A percentile compares a stretch with the other conserved stretches of the same genome.
Evolutionary conservation across 2,797 vertebrate species (phyloP).

Genomic region (Balearica regulorum): DNA sequence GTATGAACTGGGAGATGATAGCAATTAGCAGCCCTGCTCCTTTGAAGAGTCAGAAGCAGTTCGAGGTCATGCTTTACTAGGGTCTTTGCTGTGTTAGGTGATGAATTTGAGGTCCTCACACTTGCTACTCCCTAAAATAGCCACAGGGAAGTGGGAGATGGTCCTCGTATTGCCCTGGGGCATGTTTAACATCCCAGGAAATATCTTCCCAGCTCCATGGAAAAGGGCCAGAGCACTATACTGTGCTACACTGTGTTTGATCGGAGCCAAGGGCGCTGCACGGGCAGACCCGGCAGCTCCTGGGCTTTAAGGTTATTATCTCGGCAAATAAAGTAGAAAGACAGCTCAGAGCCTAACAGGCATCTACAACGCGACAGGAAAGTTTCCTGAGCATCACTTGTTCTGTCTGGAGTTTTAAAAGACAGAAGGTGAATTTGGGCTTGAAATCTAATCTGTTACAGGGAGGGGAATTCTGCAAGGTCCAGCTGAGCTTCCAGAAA

Average conservation of each 20-base stretch:
- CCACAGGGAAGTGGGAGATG: neutral
- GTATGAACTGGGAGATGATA: neutral
- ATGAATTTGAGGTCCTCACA: neutral
- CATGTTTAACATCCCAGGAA: neutral
- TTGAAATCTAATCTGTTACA: neutral
- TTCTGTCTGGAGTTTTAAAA: neutral
- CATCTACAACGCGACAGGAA: neutral
- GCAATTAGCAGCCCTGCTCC: neutral
- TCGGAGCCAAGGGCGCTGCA: neutral
- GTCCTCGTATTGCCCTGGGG: neutral
- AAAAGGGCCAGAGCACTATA: neutral
- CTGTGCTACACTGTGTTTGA: neutral
- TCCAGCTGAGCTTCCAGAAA: neutral
- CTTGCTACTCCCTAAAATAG: neutral
- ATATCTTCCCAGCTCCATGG: too few relatives aligned
- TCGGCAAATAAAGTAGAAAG: neutral
- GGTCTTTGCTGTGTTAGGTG: neutral
- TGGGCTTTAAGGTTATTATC: neutral
- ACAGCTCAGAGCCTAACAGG: neutral
- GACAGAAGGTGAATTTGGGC: neutral
- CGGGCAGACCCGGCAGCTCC: neutral
- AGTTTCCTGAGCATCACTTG: neutral
- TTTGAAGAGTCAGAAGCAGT: neutral
- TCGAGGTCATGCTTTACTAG: neutral
- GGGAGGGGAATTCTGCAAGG: neutral